Conservation (phyloP, 2,113 vertebrate genomes). For the Motacilla alba region DNA sequence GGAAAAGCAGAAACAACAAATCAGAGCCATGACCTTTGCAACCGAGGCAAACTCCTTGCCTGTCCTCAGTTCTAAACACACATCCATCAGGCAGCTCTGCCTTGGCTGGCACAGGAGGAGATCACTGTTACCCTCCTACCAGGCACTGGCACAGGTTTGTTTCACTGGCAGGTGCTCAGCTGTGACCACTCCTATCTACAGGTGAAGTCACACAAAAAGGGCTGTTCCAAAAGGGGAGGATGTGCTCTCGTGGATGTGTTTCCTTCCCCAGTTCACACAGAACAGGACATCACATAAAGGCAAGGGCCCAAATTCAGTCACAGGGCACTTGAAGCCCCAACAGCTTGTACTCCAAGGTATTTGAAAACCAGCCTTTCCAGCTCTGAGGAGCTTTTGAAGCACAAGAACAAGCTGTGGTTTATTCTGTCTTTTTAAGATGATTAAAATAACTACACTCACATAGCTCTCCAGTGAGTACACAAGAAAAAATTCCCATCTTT, state of each 20-base stretch:
- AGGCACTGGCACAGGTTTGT: background rate
- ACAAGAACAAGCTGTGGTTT: background rate
- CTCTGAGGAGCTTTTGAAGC: constrained; percentile 5
- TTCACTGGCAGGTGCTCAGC: background rate
- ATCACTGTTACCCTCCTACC: background rate
- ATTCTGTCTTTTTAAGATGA: background rate
- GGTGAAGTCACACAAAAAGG: background rate
- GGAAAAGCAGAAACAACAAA: constrained; percentile 16
- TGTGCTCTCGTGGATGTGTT: background rate
- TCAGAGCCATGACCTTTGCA: background rate
- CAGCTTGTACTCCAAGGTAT: background rate
- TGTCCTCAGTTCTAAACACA: background rate
- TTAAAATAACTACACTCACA: constrained; percentile 14
- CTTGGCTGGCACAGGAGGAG: background rate
- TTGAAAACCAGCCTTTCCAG: background rate
- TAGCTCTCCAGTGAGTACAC: background rate
- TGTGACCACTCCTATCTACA: background rate
- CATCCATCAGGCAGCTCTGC: background rate
- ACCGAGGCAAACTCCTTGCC: background rate
- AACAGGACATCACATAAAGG: background rate
- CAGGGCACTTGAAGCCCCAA: background rate
- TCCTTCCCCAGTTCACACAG: background rate
- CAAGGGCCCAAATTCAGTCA: background rate
- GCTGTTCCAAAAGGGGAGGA: background rate
- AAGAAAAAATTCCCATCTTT: constrained; percentile 12